Evolutionary conservation across 2,888 invertebrate species (phyloP).

Genomic region (Epinotia nisella): DNA sequence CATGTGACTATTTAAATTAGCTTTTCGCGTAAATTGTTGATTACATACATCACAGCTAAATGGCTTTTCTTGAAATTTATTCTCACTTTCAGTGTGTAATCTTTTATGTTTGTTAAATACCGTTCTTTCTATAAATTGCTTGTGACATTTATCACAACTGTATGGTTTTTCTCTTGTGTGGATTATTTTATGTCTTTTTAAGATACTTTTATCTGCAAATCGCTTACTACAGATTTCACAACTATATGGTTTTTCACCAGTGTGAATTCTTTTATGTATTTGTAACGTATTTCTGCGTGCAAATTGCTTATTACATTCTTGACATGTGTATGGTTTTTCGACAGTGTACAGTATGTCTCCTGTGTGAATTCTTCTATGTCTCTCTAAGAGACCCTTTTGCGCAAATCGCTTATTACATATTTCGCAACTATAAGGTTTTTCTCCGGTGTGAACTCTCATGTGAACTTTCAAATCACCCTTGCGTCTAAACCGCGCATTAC

Average conservation of each 20-base stretch:
- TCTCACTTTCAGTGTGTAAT: neutral
- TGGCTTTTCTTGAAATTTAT: neutral
- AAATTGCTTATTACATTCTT: too few species aligned
- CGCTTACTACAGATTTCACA: neutral
- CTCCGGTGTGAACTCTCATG: neutral
- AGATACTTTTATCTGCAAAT: neutral
- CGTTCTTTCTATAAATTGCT: neutral
- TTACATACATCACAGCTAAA: neutral
- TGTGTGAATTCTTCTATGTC: conserved; percentile 5
- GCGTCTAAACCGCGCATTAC: neutral
- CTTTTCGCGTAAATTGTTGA: neutral
- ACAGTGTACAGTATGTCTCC: neutral
- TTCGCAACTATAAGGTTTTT: neutral
- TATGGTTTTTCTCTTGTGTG: neutral
- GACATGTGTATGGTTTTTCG: too few species aligned
- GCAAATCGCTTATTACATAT: neutral
- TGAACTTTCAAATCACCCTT: neutral
- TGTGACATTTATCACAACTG: conserved; percentile 5
- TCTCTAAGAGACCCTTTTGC: neutral
- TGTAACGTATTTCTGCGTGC: too few species aligned
- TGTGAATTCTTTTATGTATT: neutral
- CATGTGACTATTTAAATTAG: neutral
- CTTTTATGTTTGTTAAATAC: neutral
- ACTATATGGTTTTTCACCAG: neutral
- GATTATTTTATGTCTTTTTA: neutral